Percentiles rank a stretch among this genome's conserved stretches.
Conservation (phyloP, 2,113 vertebrate species). For the Candoia aspera region DNA sequence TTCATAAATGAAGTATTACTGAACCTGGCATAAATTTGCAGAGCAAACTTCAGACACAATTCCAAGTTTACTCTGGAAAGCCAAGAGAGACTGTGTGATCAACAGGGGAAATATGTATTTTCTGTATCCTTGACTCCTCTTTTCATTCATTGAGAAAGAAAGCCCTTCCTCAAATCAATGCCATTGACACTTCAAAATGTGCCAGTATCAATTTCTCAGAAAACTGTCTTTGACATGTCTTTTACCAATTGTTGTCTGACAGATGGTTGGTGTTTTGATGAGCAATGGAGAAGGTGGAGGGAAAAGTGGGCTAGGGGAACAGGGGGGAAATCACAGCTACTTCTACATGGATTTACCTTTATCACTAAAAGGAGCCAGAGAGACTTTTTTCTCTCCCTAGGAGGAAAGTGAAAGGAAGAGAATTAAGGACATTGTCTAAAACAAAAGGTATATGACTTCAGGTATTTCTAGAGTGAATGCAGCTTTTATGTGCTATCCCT, state of each 20-base stretch:
- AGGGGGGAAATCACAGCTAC: not conserved
- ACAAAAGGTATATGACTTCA: conserved; percentile 37
- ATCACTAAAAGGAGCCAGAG: not conserved
- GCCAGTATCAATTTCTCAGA: conserved; percentile 23
- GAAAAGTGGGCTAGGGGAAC: not conserved
- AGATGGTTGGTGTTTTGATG: conserved; percentile 27
- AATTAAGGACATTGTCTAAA: conserved; percentile 10
- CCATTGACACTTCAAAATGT: conserved; percentile 28
- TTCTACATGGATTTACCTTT: conserved; percentile 26
- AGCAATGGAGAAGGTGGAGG: not conserved
- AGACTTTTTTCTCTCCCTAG: not conserved
- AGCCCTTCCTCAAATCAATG: conserved; percentile 22
- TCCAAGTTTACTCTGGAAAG: not conserved
- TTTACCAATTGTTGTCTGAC: conserved; percentile 16
- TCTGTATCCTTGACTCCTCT: conserved; percentile 12
- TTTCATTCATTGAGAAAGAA: conserved; percentile 13
- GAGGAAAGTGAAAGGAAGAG: not conserved
- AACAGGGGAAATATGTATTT: not conserved
- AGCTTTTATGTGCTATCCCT: conserved; percentile 32
- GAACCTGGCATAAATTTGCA: not conserved
- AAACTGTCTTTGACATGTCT: conserved; percentile 24
- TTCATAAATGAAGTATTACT: not conserved
- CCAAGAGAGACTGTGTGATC: not conserved
- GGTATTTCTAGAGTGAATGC: not conserved
- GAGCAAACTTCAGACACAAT: not conserved